Evolutionary conservation across 23 tunicate species (phyloP).

Genomic region (Clavelina lepadiformis): DNA sequence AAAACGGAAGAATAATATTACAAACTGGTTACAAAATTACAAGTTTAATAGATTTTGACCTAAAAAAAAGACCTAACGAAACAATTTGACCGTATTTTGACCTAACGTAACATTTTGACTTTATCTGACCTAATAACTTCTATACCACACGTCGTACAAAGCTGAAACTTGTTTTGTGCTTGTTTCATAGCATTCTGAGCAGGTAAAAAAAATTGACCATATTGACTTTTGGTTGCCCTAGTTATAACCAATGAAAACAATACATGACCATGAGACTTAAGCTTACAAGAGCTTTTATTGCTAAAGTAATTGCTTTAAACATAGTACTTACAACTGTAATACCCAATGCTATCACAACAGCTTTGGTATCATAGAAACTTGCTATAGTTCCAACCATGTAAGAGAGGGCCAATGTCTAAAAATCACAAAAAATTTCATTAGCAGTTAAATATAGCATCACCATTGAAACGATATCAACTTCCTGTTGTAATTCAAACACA

Average conservation of each 20-base stretch:
- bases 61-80: too few species aligned
- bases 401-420: slow-evolving; percentile 82
- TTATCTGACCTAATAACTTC: too few species aligned
- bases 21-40: too few species aligned
- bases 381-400: slow-evolving; percentile 93
- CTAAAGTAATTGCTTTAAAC: background rate
- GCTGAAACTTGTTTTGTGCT: too few species aligned
- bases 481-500: background rate
- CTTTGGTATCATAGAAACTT: slow-evolving; percentile 38
- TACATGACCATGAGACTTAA: background rate
- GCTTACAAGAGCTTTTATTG: background rate
- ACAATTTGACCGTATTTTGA: too few species aligned
- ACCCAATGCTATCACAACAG: slow-evolving; percentile 79
- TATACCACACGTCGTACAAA: too few species aligned
- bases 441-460: background rate
- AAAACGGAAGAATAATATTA: too few species aligned
- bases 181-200: too few species aligned
- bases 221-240: too few species aligned
- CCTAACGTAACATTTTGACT: too few species aligned
- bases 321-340: slow-evolving; percentile 56
- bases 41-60: too few species aligned
- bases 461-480: background rate
- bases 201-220: too few species aligned
- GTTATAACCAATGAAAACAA: background rate
- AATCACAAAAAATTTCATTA: background rate